A percentile compares a stretch with the other conserved stretches of the same genome.
phyloP scores from a whole-genome alignment of 2,797 vertebrate genomes.

The Sebastes jordani region DNA sequence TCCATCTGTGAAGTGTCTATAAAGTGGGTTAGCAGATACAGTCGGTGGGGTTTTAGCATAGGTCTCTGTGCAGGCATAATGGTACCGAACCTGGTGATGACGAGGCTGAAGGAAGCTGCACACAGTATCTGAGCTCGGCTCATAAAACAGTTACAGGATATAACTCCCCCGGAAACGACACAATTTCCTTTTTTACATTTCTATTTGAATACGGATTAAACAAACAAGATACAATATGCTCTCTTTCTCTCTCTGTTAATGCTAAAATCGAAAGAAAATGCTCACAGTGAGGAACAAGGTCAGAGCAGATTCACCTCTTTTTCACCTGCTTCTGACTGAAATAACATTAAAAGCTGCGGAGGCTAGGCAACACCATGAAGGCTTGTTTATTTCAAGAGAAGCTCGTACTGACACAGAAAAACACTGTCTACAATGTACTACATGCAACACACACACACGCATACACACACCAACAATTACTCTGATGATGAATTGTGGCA shows the following conservation, averaged over 20 bases:
- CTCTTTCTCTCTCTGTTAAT: not conserved
- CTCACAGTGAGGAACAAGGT: not conserved
- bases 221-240: not conserved
- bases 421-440: not conserved
- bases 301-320: not conserved
- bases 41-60: not conserved
- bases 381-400: not conserved
- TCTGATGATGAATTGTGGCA: conserved; percentile 59
- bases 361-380: not conserved
- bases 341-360: not conserved
- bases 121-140: not conserved
- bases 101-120: not conserved
- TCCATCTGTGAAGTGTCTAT: not conserved
- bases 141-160: not conserved
- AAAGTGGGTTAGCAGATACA: not conserved
- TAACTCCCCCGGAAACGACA: not conserved
- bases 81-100: not conserved
- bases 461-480: conserved; percentile 49
- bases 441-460: conserved; percentile 1
- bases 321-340: not conserved
- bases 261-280: not conserved
- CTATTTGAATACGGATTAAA: not conserved
- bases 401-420: not conserved
- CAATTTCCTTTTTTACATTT: not conserved
- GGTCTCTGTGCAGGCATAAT: not conserved